Base-by-base conservation (phyloP, 2,797 vertebrate species). In the Cirrhinus mrigala region DNA sequence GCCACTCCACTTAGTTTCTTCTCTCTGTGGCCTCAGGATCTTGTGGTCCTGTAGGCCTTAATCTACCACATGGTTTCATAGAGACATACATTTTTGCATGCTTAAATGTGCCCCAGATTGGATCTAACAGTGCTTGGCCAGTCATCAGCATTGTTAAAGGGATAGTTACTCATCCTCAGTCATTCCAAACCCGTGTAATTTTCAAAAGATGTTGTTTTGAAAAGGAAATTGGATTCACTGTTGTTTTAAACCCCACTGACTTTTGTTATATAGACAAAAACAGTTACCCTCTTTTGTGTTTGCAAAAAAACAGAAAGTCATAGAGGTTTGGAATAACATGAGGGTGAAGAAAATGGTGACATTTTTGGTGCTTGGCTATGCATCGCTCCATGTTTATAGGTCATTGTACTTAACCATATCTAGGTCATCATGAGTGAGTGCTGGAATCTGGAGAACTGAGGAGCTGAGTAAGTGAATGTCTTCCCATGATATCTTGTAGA, bases 21-120 rank as follows among this genome's bases (percentile, higher is more conserved):
- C 52, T 40, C 46, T 50, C 56, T 50, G 29, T 84, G 20, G 27
- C 37, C 54, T 56, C 29, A 79, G 33, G 74, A 62, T 71, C 7
- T 22, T 60, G 44, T 64, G 58, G 75, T 60, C 60, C 62, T 70
- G 48, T n/a, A n/a, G 56, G 48, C 60, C 40, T 50, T 44, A 60
- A 54, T 74, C 77, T 79, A 62, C 37, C 18, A 58, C n/a, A 48
- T 48, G 58, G 37, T 58, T 81, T 40, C 79, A 76, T 54, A 7
- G 66, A 77, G 56, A 62, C 15, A 46, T 37, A 60, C 16, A 22
- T 6, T 79, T 62, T 27, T 68, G 37, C 27, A 56, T 73, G 81
- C 68, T 83, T 79, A 76, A 75, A 86, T 70, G 76, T 83, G 66
- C 33, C 81, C 50, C 85, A 88, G 81, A 86, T 54, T 44, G 37